Conservation (phyloP, 2,113 vertebrate species). For the human (Homo sapiens) region DNA sequence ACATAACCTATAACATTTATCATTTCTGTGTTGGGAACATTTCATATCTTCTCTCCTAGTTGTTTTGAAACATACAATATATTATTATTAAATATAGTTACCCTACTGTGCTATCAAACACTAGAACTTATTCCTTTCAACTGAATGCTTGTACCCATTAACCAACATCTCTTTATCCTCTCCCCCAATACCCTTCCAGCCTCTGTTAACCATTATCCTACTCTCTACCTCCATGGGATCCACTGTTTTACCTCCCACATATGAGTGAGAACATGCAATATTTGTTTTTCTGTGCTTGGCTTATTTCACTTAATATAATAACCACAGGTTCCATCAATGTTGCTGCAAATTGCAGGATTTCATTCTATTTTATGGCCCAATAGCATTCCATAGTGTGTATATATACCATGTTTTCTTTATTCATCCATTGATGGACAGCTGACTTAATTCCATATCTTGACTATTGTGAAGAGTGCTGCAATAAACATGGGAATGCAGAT, state of each 20-base stretch:
- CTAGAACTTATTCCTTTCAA: neutral
- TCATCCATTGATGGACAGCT: neutral
- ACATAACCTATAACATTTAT: neutral
- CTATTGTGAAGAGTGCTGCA: neutral
- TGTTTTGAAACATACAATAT: neutral
- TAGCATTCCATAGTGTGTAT: neutral
- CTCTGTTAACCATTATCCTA: neutral
- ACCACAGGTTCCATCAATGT: neutral
- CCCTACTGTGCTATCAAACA: neutral
- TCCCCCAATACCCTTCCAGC: neutral
- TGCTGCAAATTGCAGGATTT: neutral
- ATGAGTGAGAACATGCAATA: neutral
- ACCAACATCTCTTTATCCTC: neutral
- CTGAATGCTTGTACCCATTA: neutral
- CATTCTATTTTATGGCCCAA: neutral
- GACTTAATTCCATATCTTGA: neutral
- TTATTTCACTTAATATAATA: neutral
- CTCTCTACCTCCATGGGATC: neutral
- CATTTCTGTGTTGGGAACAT: neutral
- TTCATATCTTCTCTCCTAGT: neutral
- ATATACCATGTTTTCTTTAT: neutral
- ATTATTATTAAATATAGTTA: neutral
- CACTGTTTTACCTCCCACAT: neutral
- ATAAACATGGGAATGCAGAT: neutral
- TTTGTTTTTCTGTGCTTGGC: neutral